Evolutionary conservation across 1,140 invertebrate genomes (phyloP).

Genomic region (Drosophila sucinea): DNA sequence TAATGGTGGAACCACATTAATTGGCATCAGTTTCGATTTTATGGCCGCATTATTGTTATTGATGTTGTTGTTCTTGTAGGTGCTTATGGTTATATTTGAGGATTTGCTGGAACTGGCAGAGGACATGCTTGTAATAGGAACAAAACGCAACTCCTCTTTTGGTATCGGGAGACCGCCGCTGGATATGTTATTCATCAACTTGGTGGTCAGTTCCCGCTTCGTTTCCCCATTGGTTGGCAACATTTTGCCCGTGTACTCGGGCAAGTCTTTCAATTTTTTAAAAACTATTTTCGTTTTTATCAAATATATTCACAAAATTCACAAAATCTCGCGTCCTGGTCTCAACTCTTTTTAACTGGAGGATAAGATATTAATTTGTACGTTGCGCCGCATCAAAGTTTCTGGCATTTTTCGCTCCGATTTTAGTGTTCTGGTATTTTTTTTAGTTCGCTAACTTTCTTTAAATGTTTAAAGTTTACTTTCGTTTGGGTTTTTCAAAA

Average conservation of each 20-base stretch:
- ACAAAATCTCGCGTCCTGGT: constrained; percentile 44
- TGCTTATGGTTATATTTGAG: constrained; percentile 58
- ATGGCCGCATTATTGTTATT: constrained; percentile 34
- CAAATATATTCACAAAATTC: constrained; percentile 22
- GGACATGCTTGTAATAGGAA: constrained; percentile 56
- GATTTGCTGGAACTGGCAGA: constrained; percentile 36
- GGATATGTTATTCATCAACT: neutral
- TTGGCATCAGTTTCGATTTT: constrained; percentile 52
- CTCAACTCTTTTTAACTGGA: constrained; percentile 54
- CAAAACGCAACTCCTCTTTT: constrained; percentile 52
- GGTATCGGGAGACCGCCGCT: neutral
- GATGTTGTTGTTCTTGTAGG: constrained; percentile 20
- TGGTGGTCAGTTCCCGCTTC: constrained; percentile 33
- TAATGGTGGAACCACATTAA: constrained; percentile 24
- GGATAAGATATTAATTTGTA: constrained; percentile 42
- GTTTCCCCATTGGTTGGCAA: constrained; percentile 28
- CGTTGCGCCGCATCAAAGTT: constrained; percentile 71
- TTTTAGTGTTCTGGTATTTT: constrained; percentile 56
- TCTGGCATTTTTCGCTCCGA: constrained; percentile 66
- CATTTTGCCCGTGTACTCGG: constrained; percentile 45
- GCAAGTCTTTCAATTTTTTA: constrained; percentile 39
- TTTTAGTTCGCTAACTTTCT: constrained; percentile 11
- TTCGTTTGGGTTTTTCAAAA: neutral
- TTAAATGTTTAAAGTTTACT: neutral
- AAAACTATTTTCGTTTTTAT: constrained; percentile 9